Conservation (phyloP, 2,888 invertebrate species). For the Aphodius granarius region DNA sequence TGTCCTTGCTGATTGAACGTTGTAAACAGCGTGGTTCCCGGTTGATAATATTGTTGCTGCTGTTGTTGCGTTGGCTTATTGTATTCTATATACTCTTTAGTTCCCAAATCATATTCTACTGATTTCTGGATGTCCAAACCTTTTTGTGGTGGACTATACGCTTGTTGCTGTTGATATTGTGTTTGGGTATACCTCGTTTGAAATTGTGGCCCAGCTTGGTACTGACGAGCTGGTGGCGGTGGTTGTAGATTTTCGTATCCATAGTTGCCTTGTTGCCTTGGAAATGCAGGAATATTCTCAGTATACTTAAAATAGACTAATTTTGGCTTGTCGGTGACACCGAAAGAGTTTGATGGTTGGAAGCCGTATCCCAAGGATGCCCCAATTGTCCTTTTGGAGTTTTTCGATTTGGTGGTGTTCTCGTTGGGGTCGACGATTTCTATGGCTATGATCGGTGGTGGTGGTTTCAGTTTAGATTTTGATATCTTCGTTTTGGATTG, state of each 20-base stretch:
- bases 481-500: constrained; percentile 5
- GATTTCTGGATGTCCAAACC: constrained; percentile 40
- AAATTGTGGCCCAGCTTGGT: neutral
- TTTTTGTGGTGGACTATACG: constrained; percentile 4
- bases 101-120: constrained; percentile 41
- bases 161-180: constrained; percentile 23
- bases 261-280: constrained; percentile 27
- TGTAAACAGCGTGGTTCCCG: constrained; percentile 48
- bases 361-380: constrained; percentile 72
- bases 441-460: constrained; percentile 63
- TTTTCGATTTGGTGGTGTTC: constrained; percentile 48
- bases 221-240: no score
- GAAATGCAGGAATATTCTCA: constrained; percentile 59
- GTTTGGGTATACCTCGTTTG: constrained; percentile 14
- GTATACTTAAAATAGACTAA: constrained; percentile 73
- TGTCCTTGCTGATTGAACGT: constrained; percentile 51
- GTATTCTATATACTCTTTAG: constrained; percentile 23
- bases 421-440: constrained; percentile 58
- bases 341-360: constrained; percentile 54
- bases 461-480: constrained; percentile 17
- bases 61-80: constrained; percentile 10
- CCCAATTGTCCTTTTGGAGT: constrained; percentile 72
- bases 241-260: constrained; percentile 20
- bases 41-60: constrained; percentile 32
- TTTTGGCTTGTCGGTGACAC: constrained; percentile 56